These are phyloP conservation scores for Scaptomyza caliginosa DNA, from an alignment of 2,888 invertebrate genomes.

Conservation along the genomic window DNA sequence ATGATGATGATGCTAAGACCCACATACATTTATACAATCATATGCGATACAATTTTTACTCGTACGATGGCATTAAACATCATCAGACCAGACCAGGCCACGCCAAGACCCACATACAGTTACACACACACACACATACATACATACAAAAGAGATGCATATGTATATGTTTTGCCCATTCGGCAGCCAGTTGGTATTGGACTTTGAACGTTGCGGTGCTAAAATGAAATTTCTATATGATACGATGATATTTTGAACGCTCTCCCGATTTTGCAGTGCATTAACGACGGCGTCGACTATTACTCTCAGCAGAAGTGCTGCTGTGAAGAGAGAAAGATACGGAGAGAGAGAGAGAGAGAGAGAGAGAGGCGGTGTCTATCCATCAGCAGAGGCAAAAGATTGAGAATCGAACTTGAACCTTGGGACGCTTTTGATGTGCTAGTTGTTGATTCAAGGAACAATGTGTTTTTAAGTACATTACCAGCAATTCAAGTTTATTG, in stretches of 20 bases:
- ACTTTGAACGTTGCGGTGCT: conserved; percentile 64
- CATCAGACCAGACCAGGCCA: conserved; percentile 34
- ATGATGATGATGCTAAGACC: conserved; percentile 53
- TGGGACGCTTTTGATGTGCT: conserved; percentile 31
- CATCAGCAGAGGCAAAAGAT: background rate
- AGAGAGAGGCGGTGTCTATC: background rate
- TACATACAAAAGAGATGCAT: conserved; percentile 9
- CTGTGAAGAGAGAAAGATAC: background rate
- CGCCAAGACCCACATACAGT: conserved; percentile 33
- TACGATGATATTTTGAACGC: conserved; percentile 61
- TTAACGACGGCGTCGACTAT: background rate
- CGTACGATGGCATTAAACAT: conserved; percentile 39
- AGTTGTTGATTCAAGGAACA: conserved; percentile 20
- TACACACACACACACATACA: background rate
- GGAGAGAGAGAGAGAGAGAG: background rate
- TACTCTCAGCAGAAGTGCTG: conserved; percentile 12
- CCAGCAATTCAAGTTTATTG: conserved; percentile 22
- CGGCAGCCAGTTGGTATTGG: conserved; percentile 50
- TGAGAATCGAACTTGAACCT: conserved; percentile 50
- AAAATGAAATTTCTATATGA: conserved; percentile 71
- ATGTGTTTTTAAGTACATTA: conserved; percentile 5
- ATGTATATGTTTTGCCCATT: conserved; percentile 18
- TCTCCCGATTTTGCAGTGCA: conserved; percentile 48
- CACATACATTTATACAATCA: conserved; percentile 4
- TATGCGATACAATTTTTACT: conserved; percentile 10